phyloP scores from a whole-genome alignment of 2,113 vertebrate species.

The Merops nubicus region DNA sequence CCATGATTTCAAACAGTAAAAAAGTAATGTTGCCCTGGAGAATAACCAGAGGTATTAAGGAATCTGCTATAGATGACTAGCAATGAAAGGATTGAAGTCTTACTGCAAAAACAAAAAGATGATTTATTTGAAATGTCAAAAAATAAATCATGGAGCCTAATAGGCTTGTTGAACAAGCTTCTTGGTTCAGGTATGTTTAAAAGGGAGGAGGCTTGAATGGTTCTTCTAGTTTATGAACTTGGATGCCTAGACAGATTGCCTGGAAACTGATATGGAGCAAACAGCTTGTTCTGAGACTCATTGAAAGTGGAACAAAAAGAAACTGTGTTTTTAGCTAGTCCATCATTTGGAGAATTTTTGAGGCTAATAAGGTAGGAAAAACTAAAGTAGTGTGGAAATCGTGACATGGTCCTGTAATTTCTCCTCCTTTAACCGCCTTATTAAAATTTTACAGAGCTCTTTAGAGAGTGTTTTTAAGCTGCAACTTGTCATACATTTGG shows the following conservation, averaged over 20 bases:
- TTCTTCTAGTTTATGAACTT: not conserved
- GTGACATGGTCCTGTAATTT: not conserved
- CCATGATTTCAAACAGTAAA: not conserved
- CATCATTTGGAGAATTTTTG: not conserved
- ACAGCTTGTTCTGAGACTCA: not conserved
- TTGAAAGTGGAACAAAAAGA: not conserved
- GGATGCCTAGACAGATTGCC: not conserved
- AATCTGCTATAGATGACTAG: not conserved
- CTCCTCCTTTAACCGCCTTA: not conserved
- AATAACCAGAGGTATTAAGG: not conserved
- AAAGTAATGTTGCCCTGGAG: not conserved
- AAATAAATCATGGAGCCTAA: not conserved
- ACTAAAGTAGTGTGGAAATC: not conserved
- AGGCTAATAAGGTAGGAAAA: not conserved
- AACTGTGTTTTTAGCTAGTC: not conserved
- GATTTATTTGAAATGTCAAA: not conserved
- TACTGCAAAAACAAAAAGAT: not conserved
- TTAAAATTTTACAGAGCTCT: not conserved
- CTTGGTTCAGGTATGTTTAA: not conserved
- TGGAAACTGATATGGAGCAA: constrained; percentile 18
- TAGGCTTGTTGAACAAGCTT: not conserved
- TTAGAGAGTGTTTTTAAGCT: not conserved
- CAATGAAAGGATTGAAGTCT: not conserved
- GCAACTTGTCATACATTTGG: not conserved
- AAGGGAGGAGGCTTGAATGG: not conserved